Conservation (phyloP, 1,140 invertebrate species). For the Brachionus rotundiformis region DNA sequence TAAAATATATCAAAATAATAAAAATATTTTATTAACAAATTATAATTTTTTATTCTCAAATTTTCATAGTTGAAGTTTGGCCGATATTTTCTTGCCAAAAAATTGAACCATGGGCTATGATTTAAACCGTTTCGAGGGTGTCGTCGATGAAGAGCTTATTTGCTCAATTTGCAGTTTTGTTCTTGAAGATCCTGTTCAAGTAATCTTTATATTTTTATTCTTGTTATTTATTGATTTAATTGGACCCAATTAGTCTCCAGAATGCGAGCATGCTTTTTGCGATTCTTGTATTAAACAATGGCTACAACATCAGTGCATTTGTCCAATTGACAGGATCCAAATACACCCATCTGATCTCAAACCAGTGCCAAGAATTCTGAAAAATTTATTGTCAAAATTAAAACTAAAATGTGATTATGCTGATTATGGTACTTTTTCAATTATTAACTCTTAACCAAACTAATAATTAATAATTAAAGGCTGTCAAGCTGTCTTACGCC, state of each 20-base stretch:
- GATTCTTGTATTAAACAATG: conserved; percentile 29
- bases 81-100: not conserved
- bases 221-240: not conserved
- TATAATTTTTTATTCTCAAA: not conserved
- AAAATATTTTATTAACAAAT: not conserved
- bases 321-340: conserved; percentile 30
- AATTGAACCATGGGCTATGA: conserved; percentile 14
- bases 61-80: not conserved
- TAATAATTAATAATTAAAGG: conserved; percentile 67
- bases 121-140: conserved; percentile 22
- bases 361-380: conserved; percentile 34
- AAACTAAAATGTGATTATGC: conserved; percentile 26
- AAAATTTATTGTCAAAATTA: conserved; percentile 30
- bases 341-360: conserved; percentile 32
- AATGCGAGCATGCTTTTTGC: conserved; percentile 49
- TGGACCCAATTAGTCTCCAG: not conserved
- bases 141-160: conserved; percentile 36
- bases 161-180: conserved; percentile 42
- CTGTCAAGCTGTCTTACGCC: conserved; percentile 78
- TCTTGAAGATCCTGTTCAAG: conserved; percentile 31
- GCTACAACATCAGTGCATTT: conserved; percentile 20
- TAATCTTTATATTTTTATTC: not conserved
- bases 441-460: no score
- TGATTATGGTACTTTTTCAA: conserved; percentile 5
- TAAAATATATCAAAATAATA: not conserved